phyloP scores from a whole-genome alignment of 2,113 vertebrate species.

The Talpa occidentalis region DNA sequence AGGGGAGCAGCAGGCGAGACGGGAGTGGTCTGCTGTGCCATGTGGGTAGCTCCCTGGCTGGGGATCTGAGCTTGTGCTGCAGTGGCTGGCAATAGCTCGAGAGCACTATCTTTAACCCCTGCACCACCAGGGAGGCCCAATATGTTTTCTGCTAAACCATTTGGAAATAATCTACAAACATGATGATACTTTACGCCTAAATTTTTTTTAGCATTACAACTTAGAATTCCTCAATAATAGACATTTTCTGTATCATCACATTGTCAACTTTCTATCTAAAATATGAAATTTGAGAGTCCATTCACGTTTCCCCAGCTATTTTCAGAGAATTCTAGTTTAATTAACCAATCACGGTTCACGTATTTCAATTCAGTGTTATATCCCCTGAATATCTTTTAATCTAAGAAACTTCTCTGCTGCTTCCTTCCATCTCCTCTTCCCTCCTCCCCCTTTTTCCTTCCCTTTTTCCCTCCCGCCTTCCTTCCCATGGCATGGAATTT shows the following conservation, averaged over 20 bases:
- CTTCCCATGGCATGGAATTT: neutral
- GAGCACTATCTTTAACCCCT: no score
- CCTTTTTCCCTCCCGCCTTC: neutral
- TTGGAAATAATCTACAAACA: conserved; percentile 37
- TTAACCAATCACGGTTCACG: neutral
- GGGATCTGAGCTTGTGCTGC: no score
- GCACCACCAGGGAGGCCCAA: no score
- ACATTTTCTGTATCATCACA: neutral
- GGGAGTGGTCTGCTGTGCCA: no score
- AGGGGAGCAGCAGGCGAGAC: no score
- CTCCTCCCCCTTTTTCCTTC: neutral
- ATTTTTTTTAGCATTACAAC: conserved; percentile 21
- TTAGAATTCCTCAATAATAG: neutral
- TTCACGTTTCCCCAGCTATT: neutral
- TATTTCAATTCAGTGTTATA: neutral
- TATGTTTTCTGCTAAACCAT: conserved; percentile 15
- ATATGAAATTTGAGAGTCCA: neutral
- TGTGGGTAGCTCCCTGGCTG: no score
- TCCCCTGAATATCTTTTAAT: conserved; percentile 14
- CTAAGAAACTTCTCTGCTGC: neutral
- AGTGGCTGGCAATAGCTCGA: no score
- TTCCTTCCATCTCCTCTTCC: neutral
- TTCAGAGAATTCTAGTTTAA: neutral
- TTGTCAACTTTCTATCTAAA: conserved; percentile 10
- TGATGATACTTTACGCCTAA: neutral